These are phyloP conservation scores for Trissolcus basalis DNA, from an alignment of 1,140 invertebrate genomes.

Conservation along the genomic window DNA sequence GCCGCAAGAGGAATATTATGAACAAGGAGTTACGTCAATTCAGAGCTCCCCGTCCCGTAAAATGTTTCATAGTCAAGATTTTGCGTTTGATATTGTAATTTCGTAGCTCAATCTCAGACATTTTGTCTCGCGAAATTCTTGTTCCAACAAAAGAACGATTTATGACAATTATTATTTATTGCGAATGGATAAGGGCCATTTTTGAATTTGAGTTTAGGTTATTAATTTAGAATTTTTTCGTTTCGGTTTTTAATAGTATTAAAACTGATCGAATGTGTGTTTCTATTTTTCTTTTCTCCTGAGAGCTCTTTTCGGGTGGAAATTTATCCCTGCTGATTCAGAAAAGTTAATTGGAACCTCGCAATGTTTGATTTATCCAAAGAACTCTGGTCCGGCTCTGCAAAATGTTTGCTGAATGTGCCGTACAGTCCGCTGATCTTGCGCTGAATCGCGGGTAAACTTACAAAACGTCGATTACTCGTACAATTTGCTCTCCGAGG, in stretches of 20 bases:
- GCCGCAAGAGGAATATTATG: constrained; percentile 13
- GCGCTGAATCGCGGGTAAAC: constrained; percentile 13
- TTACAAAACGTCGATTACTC: constrained; percentile 18
- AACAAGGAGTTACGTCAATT: constrained; percentile 20
- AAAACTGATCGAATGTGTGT: no score
- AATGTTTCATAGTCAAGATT: not conserved
- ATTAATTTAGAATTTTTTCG: no score
- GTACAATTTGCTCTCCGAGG: constrained; percentile 7
- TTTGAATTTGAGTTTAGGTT: no score
- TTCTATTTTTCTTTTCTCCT: no score
- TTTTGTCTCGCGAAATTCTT: no score
- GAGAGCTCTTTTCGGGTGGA: no score
- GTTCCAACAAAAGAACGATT: no score
- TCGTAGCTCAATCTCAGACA: constrained; percentile 1
- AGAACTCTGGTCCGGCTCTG: not conserved
- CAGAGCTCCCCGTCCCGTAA: constrained; percentile 5
- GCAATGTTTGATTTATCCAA: constrained; percentile 23
- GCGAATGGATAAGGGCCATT: no score
- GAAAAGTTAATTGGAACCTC: constrained; percentile 24
- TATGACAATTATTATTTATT: no score
- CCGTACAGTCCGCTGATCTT: constrained; percentile 13
- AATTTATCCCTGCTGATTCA: not conserved
- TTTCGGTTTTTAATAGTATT: no score
- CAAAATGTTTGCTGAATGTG: constrained; percentile 23
- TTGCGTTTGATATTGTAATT: constrained; percentile 2